A percentile compares a stretch with the other conserved stretches of the same genome.
These are phyloP conservation scores for Rhodinocichla rosea DNA, from an alignment of 2,113 vertebrate genomes.

Conservation along the genomic window DNA sequence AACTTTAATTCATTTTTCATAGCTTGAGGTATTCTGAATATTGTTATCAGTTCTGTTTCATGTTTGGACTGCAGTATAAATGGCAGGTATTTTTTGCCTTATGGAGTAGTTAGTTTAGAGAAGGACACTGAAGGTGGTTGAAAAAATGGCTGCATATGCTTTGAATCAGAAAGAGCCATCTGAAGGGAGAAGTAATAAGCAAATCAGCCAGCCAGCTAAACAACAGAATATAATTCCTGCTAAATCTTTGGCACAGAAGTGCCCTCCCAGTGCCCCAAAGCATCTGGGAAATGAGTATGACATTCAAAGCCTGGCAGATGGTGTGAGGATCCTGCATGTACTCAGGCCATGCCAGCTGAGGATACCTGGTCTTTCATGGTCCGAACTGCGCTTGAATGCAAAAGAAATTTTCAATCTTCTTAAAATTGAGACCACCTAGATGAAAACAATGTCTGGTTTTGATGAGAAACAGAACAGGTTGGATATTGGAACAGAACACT, in stretches of 20 bases:
- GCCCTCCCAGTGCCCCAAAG: not conserved
- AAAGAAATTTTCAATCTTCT: not conserved
- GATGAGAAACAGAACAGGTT: conserved; percentile 26
- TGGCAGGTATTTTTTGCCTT: not conserved
- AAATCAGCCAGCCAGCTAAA: conserved; percentile 14
- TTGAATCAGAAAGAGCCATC: conserved; percentile 31
- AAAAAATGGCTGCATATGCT: not conserved
- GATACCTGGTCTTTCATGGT: conserved; percentile 21
- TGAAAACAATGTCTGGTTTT: not conserved
- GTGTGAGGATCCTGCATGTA: not conserved
- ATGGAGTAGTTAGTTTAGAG: not conserved
- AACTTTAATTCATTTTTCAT: not conserved
- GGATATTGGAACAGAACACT: not conserved
- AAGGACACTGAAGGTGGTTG: not conserved
- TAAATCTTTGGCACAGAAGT: conserved; percentile 24
- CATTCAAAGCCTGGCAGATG: conserved; percentile 28
- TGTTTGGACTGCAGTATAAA: not conserved
- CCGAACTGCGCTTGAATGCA: not conserved
- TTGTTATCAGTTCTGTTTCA: not conserved
- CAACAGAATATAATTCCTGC: conserved; percentile 18
- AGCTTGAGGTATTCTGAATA: not conserved
- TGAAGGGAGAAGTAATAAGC: conserved; percentile 11
- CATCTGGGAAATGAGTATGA: conserved; percentile 16
- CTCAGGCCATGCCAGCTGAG: not conserved
- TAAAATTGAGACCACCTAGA: not conserved